phyloP scores from a whole-genome alignment of 2,797 vertebrate genomes.

The Cuculus canorus region DNA sequence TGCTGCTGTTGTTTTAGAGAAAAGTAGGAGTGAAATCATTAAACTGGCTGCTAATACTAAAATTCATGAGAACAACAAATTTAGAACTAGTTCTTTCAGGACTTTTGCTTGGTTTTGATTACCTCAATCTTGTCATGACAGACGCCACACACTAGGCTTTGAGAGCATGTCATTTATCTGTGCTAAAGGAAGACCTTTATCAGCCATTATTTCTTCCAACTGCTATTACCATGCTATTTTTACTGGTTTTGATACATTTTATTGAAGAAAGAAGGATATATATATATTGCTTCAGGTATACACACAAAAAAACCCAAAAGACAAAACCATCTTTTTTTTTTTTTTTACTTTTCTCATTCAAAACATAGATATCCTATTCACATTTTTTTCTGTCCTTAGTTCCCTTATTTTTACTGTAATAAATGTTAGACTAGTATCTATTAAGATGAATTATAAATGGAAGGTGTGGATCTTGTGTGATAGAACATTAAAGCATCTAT shows the following conservation, averaged over 20 bases:
- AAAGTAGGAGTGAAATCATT: slow-evolving; percentile 59
- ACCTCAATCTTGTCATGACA: background rate
- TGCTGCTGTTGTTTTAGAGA: slow-evolving; percentile 51
- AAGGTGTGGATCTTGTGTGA: background rate
- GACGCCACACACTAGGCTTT: background rate
- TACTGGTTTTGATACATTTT: background rate
- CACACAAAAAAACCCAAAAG: rapidly evolving
- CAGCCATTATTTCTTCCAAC: slow-evolving; percentile 13
- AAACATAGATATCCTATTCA: background rate
- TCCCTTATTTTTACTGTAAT: background rate
- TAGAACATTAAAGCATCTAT: background rate
- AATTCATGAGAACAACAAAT: slow-evolving; percentile 28
- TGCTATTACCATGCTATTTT: background rate
- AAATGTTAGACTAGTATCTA: background rate
- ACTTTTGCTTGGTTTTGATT: slow-evolving; percentile 34
- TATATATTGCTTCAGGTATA: background rate
- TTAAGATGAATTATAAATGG: background rate
- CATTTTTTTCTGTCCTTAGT: background rate
- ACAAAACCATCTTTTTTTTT: background rate
- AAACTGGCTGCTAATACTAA: slow-evolving; percentile 46
- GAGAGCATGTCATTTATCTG: background rate
- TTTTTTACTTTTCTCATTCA: background rate
- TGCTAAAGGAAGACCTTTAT: background rate
- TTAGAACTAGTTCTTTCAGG: slow-evolving; percentile 32
- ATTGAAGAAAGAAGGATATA: background rate